Evolutionary conservation across 2,797 vertebrate species (phyloP).

Genomic region (Pteronotus mesoamericanus): DNA sequence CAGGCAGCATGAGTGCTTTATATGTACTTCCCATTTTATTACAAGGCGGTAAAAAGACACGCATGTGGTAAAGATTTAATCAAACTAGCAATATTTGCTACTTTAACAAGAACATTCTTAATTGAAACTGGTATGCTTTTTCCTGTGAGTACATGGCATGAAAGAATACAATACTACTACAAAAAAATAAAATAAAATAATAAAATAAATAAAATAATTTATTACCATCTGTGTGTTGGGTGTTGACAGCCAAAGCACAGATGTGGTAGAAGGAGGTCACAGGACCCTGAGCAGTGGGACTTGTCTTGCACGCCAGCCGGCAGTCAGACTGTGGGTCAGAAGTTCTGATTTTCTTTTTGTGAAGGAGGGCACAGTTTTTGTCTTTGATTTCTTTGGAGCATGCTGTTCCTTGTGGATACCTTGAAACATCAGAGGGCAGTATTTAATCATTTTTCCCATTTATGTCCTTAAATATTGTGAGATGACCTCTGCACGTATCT

Average conservation of each 20-base stretch:
- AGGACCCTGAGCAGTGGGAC: background rate
- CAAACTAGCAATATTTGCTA: background rate
- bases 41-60: background rate
- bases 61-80: background rate
- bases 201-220: background rate
- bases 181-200: background rate
- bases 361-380: conserved; percentile 38
- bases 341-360: conserved; percentile 46
- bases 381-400: conserved; percentile 69
- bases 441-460: conserved; percentile 65
- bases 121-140: background rate
- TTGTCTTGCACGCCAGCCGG: background rate
- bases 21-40: background rate
- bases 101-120: background rate
- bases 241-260: background rate
- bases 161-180: background rate
- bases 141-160: background rate
- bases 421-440: conserved; percentile 49
- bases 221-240: background rate
- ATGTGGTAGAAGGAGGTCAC: background rate
- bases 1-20: background rate
- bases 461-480: conserved; percentile 76
- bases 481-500: conserved; percentile 78
- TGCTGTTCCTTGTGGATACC: conserved; percentile 58
- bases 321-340: background rate